Evolutionary conservation across 2,113 vertebrate genomes (phyloP), one percentile per base, ranked within the genome.

Genomic region (Actenoides lindsayi): DNA sequence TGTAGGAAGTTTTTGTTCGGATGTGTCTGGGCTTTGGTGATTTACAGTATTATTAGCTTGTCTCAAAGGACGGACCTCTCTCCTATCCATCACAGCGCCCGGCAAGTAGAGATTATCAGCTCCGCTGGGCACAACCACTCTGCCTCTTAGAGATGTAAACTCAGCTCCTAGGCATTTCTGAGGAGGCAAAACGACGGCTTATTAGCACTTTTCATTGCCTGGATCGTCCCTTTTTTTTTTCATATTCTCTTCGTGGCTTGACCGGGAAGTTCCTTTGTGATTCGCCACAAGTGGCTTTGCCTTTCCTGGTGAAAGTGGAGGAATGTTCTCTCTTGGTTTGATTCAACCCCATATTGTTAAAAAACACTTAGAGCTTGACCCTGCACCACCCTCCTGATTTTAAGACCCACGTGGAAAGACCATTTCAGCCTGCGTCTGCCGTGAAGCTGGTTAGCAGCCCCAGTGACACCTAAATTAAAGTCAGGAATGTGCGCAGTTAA

Each of bases 11-110:
- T 97, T 96, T 96, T 97, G 97, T 98, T 98, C 64, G 85, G 94
- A 42, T n/a, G 39, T 81, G 95, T 96, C 87, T 67, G 89, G 87
- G 69, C 96, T 94, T 94, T 93, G 97, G 96, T 98, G 98, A 98
- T 98, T 99, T 99, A 98, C 98, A 98, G 97, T 97, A 97, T 98
- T 97, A 97, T 98, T 98, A 98, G 95, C 93, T 71, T 35, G 67
- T 89, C 89, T 89, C 93, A 60, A 90, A 94, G 85, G 93, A 86
- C 64, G 39, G 59, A 93, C 78, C 91, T 88, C 73, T 90, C 87
- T 80, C 80, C 94, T 93, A 97, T 98, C 98, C 98, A 98, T 98
- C 98, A 98, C 94, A 87, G 96, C 30, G 16, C 31, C 46, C 42
- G 44, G 83, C 83, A 77, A 92, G 90, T 70, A 75, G 59, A 94